Evolutionary conservation across 2,888 invertebrate genomes (phyloP).

Genomic region (Sminthurides aquaticus): DNA sequence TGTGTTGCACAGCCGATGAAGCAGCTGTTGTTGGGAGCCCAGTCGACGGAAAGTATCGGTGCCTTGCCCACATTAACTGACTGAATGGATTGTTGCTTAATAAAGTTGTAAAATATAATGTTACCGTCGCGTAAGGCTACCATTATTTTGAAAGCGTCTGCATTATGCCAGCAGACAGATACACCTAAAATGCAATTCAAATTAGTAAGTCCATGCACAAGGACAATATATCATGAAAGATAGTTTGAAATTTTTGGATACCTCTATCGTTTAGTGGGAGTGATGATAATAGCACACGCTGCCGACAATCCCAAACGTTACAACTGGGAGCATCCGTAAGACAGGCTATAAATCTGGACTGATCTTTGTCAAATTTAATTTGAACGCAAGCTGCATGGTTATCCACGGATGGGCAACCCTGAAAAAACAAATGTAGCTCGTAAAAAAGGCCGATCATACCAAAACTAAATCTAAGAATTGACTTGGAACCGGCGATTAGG

Average conservation of each 20-base stretch:
- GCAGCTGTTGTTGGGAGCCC: constrained; percentile 58
- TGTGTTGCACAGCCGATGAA: constrained; percentile 47
- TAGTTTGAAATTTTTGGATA: no score
- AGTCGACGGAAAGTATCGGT: constrained; percentile 62
- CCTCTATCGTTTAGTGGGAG: constrained; percentile 51
- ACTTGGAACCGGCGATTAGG: no score
- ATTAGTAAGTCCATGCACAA: no score
- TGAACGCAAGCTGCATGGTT: constrained; percentile 3
- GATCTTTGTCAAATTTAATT: constrained; percentile 60
- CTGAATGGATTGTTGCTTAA: constrained; percentile 58
- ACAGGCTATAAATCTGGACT: constrained; percentile 61
- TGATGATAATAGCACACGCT: constrained; percentile 52
- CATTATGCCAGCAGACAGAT: constrained; percentile 60
- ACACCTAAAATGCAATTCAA: no score
- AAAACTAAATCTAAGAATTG: no score
- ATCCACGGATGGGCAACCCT: background rate
- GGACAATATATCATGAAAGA: no score
- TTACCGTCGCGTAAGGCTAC: constrained; percentile 69
- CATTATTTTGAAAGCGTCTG: constrained; percentile 62
- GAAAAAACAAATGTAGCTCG: background rate
- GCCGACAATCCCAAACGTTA: constrained; percentile 56
- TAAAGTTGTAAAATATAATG: constrained; percentile 64
- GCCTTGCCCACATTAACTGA: constrained; percentile 58
- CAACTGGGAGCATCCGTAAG: constrained; percentile 69
- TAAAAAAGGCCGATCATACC: no score